Evolutionary conservation across 2,113 vertebrate species (phyloP).

Genomic region (Elaphurus davidianus): DNA sequence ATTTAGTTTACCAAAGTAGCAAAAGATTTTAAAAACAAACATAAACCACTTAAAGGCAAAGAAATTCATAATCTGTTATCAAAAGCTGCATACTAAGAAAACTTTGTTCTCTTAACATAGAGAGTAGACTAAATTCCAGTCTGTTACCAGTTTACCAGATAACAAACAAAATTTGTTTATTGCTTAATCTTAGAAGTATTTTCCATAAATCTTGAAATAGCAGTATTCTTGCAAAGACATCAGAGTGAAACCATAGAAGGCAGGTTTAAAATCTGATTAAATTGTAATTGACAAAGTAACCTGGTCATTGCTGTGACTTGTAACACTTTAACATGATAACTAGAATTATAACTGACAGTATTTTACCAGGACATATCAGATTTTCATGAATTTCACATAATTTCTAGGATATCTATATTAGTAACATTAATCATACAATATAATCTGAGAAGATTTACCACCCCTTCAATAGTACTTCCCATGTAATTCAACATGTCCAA

Average conservation of each 20-base stretch:
- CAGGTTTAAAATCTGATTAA: background rate
- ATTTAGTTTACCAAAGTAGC: background rate
- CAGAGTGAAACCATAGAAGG: background rate
- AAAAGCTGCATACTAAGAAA: background rate
- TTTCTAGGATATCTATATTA: background rate
- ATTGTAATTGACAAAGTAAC: background rate
- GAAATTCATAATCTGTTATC: background rate
- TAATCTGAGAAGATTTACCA: background rate
- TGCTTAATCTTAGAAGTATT: background rate
- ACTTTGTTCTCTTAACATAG: background rate
- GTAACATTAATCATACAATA: background rate
- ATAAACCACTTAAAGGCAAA: background rate
- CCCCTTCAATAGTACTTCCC: background rate
- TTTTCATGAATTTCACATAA: background rate
- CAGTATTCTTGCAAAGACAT: background rate
- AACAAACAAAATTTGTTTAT: background rate
- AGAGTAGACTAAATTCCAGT: background rate
- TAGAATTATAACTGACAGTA: background rate
- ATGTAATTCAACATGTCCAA: background rate
- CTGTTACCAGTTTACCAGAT: background rate
- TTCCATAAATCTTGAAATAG: background rate
- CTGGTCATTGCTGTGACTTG: background rate
- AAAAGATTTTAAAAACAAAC: background rate
- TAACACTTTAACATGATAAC: background rate
- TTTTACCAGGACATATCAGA: background rate